Conservation (phyloP, 2,797 vertebrate genomes). For the Sebastes miniatus region DNA sequence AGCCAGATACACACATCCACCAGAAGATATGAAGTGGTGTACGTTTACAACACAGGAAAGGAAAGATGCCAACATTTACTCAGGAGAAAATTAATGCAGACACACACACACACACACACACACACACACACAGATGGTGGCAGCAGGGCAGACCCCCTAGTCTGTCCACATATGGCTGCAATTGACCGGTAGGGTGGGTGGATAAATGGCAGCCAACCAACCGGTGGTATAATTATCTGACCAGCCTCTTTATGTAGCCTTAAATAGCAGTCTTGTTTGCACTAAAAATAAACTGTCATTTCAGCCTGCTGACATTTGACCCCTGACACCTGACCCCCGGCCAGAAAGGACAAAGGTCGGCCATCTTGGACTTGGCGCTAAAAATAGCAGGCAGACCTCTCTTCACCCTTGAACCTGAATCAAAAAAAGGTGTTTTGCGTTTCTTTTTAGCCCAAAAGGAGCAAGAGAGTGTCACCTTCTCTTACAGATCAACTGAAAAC, state of each 20-base stretch:
- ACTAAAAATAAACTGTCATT: slow-evolving; percentile 83
- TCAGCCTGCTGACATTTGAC: slow-evolving; percentile 68
- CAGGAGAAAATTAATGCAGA: slow-evolving; percentile 39
- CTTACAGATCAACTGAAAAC: neutral
- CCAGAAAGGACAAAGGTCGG: slow-evolving; percentile 53
- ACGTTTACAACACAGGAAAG: slow-evolving; percentile 31
- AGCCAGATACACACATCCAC: neutral
- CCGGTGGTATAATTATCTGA: slow-evolving; percentile 79
- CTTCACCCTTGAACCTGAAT: slow-evolving; percentile 59
- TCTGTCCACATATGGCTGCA: slow-evolving; percentile 81
- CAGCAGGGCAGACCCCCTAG: slow-evolving; percentile 73
- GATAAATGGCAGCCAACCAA: slow-evolving; percentile 77
- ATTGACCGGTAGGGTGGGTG: slow-evolving; percentile 77
- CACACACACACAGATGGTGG: slow-evolving; percentile 39
- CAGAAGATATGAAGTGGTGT: slow-evolving; percentile 4
- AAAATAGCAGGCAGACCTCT: slow-evolving; percentile 60
- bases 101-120: slow-evolving; percentile 46
- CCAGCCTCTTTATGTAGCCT: slow-evolving; percentile 76
- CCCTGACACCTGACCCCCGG: slow-evolving; percentile 60
- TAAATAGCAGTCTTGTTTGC: slow-evolving; percentile 82
- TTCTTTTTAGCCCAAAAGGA: neutral
- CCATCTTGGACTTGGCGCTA: slow-evolving; percentile 62
- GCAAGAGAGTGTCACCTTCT: neutral
- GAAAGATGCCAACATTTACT: slow-evolving; percentile 44
- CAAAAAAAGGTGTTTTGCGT: neutral